These are phyloP conservation scores for Portunus trituberculatus DNA, from an alignment of 1,140 invertebrate genomes.

Conservation along the genomic window DNA sequence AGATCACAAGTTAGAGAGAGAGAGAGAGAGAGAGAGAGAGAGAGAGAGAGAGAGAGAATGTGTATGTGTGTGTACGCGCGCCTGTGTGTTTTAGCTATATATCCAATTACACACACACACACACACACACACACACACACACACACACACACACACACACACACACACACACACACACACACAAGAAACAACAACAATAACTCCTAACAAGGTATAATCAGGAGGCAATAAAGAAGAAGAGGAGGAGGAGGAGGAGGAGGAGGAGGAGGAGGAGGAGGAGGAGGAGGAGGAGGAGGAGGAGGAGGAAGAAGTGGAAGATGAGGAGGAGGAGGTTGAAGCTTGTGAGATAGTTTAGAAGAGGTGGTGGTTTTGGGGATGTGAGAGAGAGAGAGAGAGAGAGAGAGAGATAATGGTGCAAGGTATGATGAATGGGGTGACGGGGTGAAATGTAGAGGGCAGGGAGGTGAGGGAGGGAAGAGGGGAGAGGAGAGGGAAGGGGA, in stretches of 20 bases:
- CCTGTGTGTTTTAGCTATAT: neutral
- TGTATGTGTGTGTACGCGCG: no score
- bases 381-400: neutral
- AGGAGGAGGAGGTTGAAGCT: no score
- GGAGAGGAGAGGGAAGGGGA: neutral
- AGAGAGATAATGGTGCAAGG: neutral
- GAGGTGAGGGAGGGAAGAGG: neutral
- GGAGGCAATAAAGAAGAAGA: no score
- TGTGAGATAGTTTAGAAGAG: no score
- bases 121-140: conserved; percentile 49
- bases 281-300: neutral
- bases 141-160: conserved; percentile 40
- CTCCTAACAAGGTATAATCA: neutral
- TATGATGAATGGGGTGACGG: neutral
- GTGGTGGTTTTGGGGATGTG: neutral
- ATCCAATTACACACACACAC: neutral
- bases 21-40: no score
- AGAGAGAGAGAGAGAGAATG: no score
- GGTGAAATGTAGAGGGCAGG: neutral
- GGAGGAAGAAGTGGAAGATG: no score
- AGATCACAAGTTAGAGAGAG: no score
- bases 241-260: no score
- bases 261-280: no score
- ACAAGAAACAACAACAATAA: neutral
- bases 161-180: neutral